phyloP scores from a whole-genome alignment of 2,113 vertebrate species.

The Chiloscyllium plagiosum region DNA sequence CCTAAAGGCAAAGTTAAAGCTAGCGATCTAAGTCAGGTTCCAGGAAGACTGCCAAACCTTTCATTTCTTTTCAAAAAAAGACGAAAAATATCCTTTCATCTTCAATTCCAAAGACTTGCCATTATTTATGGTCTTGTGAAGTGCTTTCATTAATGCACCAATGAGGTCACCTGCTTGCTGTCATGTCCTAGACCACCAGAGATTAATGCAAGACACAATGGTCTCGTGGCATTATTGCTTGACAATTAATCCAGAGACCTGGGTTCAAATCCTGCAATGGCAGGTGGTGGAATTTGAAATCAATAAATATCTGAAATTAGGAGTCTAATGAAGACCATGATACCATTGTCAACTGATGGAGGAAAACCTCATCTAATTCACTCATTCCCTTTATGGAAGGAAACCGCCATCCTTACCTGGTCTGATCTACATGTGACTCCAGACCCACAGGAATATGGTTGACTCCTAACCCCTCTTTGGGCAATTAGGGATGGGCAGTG shows the following conservation, averaged over 20 bases:
- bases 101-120: neutral
- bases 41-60: conserved; percentile 53
- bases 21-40: conserved; percentile 61
- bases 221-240: no score
- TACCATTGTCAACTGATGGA: neutral
- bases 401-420: neutral
- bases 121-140: neutral
- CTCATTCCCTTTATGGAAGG: neutral
- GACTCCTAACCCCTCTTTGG: no score
- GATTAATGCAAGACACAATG: neutral
- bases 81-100: neutral
- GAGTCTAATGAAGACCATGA: neutral
- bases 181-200: no score
- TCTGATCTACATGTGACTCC: no score
- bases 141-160: neutral
- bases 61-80: neutral
- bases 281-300: neutral
- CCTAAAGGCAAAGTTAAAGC: conserved; percentile 53
- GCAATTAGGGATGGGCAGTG: no score
- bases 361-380: neutral
- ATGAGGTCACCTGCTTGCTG: neutral
- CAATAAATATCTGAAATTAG: neutral
- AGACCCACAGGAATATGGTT: no score
- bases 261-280: no score
- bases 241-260: no score